These are phyloP conservation scores for Monomorium pharaonis DNA, from an alignment of 1,140 invertebrate genomes.

Conservation along the genomic window DNA sequence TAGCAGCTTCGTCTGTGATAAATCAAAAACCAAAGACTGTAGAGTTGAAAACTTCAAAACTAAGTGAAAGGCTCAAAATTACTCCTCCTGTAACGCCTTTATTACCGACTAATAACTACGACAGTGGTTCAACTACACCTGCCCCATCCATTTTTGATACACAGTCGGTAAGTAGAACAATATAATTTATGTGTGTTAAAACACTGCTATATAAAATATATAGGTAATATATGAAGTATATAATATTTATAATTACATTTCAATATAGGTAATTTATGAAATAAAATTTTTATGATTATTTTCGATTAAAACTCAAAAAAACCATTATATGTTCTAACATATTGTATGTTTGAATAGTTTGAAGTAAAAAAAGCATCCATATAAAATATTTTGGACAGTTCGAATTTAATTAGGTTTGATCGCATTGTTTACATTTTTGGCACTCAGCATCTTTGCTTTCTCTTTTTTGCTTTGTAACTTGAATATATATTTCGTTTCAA, in stretches of 20 bases:
- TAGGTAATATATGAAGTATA: neutral
- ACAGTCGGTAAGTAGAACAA: neutral
- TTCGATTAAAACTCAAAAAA: too few relatives aligned
- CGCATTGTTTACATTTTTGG: too few relatives aligned
- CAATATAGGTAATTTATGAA: neutral
- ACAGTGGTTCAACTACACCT: neutral
- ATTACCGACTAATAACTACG: neutral
- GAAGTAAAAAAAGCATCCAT: too few relatives aligned
- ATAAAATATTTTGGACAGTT: too few relatives aligned
- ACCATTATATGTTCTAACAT: too few relatives aligned
- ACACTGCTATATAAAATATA: neutral
- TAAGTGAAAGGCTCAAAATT: slow-evolving; percentile 61
- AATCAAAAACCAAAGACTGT: slow-evolving; percentile 62
- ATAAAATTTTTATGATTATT: neutral
- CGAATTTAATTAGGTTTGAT: too few relatives aligned
- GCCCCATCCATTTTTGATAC: neutral
- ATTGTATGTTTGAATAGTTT: too few relatives aligned
- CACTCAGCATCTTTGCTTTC: too few relatives aligned
- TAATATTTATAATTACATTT: neutral
- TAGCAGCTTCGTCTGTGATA: slow-evolving; percentile 56
- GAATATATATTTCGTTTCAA: too few relatives aligned
- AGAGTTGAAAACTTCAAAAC: slow-evolving; percentile 43
- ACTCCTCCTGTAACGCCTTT: neutral
- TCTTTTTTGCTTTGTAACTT: too few relatives aligned
- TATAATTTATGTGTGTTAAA: neutral